Evolutionary conservation across 2,888 invertebrate species (phyloP).

Genomic region (Nemurella pictetii): DNA sequence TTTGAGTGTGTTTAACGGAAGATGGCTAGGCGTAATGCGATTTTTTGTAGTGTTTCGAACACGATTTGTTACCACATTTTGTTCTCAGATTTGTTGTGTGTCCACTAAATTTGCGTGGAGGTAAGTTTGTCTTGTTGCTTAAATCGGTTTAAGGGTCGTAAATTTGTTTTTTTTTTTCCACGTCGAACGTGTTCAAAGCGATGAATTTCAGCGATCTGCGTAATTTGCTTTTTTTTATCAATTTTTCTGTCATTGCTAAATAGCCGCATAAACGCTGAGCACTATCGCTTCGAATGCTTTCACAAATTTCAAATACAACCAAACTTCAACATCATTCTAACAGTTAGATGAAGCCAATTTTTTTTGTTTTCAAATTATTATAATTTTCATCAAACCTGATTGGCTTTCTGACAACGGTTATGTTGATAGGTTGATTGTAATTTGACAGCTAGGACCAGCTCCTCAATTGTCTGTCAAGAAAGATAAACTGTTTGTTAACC

Average conservation of each 20-base stretch:
- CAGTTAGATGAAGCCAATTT: no score
- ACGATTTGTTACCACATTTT: slow-evolving; percentile 16
- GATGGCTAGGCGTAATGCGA: not conserved
- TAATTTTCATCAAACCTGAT: not conserved
- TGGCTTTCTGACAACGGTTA: no score
- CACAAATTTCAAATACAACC: not conserved
- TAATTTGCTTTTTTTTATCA: not conserved
- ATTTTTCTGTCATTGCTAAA: not conserved
- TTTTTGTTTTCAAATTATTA: no score
- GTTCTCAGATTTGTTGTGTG: slow-evolving; percentile 31
- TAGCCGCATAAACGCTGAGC: not conserved
- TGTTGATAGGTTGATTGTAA: not conserved
- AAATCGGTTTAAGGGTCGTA: slow-evolving; percentile 20
- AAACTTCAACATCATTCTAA: not conserved
- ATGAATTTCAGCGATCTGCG: not conserved
- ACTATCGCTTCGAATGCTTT: not conserved
- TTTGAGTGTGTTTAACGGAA: not conserved
- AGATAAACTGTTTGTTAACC: not conserved
- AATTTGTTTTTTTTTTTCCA: not conserved
- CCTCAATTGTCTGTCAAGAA: not conserved
- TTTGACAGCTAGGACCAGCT: not conserved
- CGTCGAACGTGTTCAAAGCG: not conserved
- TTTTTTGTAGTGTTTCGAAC: not conserved
- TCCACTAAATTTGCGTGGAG: slow-evolving; percentile 9
- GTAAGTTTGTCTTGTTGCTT: slow-evolving; percentile 15